Percentiles rank a stretch among this genome's conserved stretches.
Conservation (phyloP, 2,113 vertebrate species). For the Hippocampus comes region DNA sequence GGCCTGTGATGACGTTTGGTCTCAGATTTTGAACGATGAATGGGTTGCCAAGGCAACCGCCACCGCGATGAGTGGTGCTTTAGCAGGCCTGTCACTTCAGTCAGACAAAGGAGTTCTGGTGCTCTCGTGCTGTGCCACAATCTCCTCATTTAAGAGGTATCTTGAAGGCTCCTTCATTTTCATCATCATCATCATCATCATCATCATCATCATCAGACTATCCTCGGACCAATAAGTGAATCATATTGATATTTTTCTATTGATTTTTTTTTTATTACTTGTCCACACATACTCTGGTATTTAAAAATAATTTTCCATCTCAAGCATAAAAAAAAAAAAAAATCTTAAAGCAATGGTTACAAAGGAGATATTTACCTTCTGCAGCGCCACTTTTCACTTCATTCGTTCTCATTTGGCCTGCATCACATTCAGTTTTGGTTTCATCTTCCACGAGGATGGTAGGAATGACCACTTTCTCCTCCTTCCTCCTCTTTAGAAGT, state of each 20-base stretch:
- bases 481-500: constrained; percentile 67
- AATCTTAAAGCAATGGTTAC: neutral
- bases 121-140: neutral
- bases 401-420: constrained; percentile 58
- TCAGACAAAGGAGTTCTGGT: constrained; percentile 40
- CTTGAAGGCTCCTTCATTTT: too few species aligned
- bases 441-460: constrained; percentile 62
- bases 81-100: constrained; percentile 46
- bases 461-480: constrained; percentile 53
- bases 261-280: constrained; percentile 18
- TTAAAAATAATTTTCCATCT: neutral
- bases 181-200: too few species aligned
- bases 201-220: too few species aligned
- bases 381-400: constrained; percentile 58
- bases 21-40: constrained; percentile 54
- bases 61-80: constrained; percentile 40
- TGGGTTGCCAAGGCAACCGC: constrained; percentile 60
- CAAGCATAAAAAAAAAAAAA: neutral
- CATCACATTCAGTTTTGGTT: constrained; percentile 50
- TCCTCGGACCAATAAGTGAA: too few species aligned
- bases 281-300: constrained; percentile 55
- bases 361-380: constrained; percentile 60
- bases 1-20: constrained; percentile 24
- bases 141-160: neutral
- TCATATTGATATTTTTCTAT: too few species aligned